phyloP scores from a whole-genome alignment of 2,888 invertebrate genomes.

The Palloptera scutellata region DNA sequence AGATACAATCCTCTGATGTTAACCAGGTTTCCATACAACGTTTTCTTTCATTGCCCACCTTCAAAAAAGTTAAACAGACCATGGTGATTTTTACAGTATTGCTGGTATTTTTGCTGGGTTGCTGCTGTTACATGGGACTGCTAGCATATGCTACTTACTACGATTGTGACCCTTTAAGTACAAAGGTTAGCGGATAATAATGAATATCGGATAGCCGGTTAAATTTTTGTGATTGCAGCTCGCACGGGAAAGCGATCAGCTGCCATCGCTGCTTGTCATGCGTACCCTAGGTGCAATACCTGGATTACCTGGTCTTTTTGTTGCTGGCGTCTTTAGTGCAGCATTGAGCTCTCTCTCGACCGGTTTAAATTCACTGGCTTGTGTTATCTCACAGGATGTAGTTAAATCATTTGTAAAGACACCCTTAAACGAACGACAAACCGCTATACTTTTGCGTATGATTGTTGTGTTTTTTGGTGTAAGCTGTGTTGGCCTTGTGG shows the following conservation, averaged over 20 bases:
- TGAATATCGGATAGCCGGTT: neutral
- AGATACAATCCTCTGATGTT: conserved; percentile 78
- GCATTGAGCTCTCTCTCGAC: conserved; percentile 85
- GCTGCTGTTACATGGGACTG: conserved; percentile 77
- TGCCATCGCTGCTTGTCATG: conserved; percentile 87
- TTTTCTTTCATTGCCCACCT: conserved; percentile 77
- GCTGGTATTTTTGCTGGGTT: conserved; percentile 69
- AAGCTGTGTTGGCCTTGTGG: conserved; percentile 72
- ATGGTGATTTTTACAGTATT: conserved; percentile 73
- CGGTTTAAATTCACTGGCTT: conserved; percentile 81
- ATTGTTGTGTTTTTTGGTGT: conserved; percentile 75
- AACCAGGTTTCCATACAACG: conserved; percentile 89
- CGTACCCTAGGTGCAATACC: conserved; percentile 79
- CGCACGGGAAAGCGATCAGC: conserved; percentile 79
- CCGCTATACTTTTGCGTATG: conserved; percentile 70
- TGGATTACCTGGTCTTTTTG: conserved; percentile 86
- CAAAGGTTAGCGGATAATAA: conserved; percentile 68
- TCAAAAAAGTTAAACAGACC: conserved; percentile 73
- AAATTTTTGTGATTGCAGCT: conserved; percentile 64
- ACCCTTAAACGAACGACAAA: conserved; percentile 67
- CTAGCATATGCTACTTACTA: conserved; percentile 78
- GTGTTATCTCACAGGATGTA: conserved; percentile 81
- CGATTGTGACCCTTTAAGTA: conserved; percentile 81
- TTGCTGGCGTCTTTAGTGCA: conserved; percentile 90
- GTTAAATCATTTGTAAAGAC: conserved; percentile 73